phyloP scores from a whole-genome alignment of 2,888 invertebrate genomes.

The Desoria tigrina region DNA sequence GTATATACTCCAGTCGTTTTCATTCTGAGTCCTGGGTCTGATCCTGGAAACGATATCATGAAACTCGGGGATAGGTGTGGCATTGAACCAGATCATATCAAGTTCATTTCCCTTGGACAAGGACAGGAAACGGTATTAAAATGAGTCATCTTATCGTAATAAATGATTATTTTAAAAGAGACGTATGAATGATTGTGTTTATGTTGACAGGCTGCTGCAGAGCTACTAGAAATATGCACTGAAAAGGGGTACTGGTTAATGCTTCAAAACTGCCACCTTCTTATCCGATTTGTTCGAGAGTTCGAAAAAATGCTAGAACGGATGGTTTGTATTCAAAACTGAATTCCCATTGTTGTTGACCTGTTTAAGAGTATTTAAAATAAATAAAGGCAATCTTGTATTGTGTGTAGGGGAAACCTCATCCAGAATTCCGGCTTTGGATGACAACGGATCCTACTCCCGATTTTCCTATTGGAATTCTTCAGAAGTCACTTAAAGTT shows the following conservation, averaged over 20 bases:
- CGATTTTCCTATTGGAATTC: conserved; percentile 83
- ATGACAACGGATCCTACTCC: conserved; percentile 86
- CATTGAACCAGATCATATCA: conserved; percentile 73
- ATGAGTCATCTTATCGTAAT: conserved; percentile 26
- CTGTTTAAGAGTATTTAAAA: too few species aligned
- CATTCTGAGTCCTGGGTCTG: conserved; percentile 89
- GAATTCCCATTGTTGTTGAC: too few species aligned
- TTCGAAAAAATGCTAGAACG: conserved; percentile 82
- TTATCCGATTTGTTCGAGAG: conserved; percentile 74
- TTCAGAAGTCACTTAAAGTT: conserved; percentile 84
- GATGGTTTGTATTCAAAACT: too few species aligned
- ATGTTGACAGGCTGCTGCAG: conserved; percentile 67
- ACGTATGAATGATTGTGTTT: too few species aligned
- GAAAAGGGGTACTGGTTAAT: conserved; percentile 85
- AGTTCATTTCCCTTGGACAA: conserved; percentile 87
- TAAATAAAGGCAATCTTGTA: too few species aligned
- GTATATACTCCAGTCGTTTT: conserved; percentile 86
- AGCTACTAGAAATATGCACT: conserved; percentile 68
- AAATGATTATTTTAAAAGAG: conserved; percentile 50
- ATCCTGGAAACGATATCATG: conserved; percentile 84
- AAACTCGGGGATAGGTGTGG: conserved; percentile 69
- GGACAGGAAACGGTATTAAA: conserved; percentile 81
- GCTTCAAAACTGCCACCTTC: conserved; percentile 87
- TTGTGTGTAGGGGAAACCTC: conserved; percentile 77
- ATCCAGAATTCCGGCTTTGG: conserved; percentile 90